phyloP scores from a whole-genome alignment of 2,888 invertebrate genomes.

The Drosophila eohydei region DNA sequence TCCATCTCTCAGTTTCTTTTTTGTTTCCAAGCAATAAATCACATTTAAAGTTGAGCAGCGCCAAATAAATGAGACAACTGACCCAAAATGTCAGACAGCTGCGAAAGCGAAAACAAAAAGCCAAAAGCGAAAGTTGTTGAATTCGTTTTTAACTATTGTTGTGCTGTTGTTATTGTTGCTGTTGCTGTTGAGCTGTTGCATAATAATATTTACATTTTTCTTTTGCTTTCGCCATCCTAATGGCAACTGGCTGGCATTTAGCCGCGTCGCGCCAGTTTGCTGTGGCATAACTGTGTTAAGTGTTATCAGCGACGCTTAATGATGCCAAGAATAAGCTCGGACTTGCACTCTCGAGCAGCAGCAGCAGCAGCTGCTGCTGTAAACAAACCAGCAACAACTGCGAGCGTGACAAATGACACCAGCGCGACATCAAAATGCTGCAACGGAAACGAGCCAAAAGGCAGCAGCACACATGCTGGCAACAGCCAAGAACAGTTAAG shows the following conservation, averaged over 20 bases:
- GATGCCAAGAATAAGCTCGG: conserved; percentile 78
- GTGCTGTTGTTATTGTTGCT: background rate
- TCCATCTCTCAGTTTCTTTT: conserved; percentile 4
- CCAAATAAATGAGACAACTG: conserved; percentile 75
- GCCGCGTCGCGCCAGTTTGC: conserved; percentile 25
- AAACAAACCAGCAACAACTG: conserved; percentile 53
- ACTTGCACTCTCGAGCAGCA: conserved; percentile 49
- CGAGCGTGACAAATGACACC: conserved; percentile 76
- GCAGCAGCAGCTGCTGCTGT: conserved; percentile 32
- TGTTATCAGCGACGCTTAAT: conserved; percentile 73
- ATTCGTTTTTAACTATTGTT: conserved; percentile 42
- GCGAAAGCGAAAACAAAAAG: conserved; percentile 54
- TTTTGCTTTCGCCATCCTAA: conserved; percentile 24
- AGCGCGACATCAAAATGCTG: conserved; percentile 71
- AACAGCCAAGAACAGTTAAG: conserved; percentile 49
- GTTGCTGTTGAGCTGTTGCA: conserved; percentile 46
- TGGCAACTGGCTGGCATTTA: conserved; percentile 67
- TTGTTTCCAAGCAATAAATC: conserved; percentile 65
- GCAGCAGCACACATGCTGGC: conserved; percentile 16
- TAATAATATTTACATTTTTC: conserved; percentile 69
- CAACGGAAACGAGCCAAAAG: conserved; percentile 57
- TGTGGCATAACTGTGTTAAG: conserved; percentile 66
- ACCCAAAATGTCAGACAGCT: conserved; percentile 71
- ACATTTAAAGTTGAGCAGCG: conserved; percentile 65
- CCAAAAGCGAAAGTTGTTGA: conserved; percentile 56